These are phyloP conservation scores for Dysdera silvatica DNA, from an alignment of 1,140 invertebrate genomes.

Conservation along the genomic window DNA sequence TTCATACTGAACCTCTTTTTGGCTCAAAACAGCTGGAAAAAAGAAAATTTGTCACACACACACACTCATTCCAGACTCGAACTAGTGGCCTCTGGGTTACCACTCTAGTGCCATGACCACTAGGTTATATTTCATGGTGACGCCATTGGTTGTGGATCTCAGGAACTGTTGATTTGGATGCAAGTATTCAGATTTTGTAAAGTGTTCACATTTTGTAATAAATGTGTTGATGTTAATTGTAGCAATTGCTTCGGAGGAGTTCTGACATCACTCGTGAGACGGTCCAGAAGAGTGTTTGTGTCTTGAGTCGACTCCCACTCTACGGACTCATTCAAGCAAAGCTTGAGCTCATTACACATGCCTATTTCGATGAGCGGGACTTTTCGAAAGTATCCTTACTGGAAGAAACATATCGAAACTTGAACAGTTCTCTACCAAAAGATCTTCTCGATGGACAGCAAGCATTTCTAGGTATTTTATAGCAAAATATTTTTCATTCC, in stretches of 20 bases:
- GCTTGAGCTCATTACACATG: constrained; percentile 89
- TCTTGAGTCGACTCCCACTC: constrained; percentile 75
- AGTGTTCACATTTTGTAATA: too few species aligned
- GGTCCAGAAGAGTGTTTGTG: constrained; percentile 88
- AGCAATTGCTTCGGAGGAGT: constrained; percentile 87
- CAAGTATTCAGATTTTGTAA: too few species aligned
- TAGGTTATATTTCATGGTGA: too few species aligned
- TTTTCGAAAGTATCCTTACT: constrained; percentile 61
- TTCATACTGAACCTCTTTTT: too few species aligned
- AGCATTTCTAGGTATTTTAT: constrained; percentile 64
- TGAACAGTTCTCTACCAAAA: constrained; percentile 70
- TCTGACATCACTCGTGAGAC: constrained; percentile 94
- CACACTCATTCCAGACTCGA: too few species aligned
- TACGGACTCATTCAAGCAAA: constrained; percentile 90
- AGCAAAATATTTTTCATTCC: too few species aligned
- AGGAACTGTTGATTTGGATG: too few species aligned
- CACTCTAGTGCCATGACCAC: too few species aligned
- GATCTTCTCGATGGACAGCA: constrained; percentile 61
- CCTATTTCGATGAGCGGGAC: constrained; percentile 92
- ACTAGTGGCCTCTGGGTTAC: too few species aligned
- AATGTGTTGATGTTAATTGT: constrained; percentile 40
- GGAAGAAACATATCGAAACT: constrained; percentile 83
- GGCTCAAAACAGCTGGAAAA: too few species aligned
- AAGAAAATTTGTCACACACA: too few species aligned
- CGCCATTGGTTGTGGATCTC: too few species aligned